Percentiles rank a stretch among this genome's conserved stretches.
Conservation (phyloP, 2,113 vertebrate species). For the Cyprichromis sp. region DNA sequence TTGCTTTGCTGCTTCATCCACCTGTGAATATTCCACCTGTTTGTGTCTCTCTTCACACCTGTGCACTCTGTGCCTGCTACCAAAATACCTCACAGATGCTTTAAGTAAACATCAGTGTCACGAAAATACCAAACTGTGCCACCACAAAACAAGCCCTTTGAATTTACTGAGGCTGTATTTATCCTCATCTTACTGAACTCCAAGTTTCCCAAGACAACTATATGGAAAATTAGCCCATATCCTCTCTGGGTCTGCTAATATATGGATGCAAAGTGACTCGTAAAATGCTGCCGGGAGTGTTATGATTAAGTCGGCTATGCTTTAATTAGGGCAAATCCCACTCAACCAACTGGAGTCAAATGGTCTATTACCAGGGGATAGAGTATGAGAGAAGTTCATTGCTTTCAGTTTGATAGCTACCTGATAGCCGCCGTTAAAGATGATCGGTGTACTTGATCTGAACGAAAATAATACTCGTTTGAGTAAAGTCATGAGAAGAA, state of each 20-base stretch:
- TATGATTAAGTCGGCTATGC: slow-evolving; percentile 24
- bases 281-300: slow-evolving; percentile 16
- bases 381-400: background rate
- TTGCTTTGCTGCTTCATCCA: background rate
- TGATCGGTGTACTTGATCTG: background rate
- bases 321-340: slow-evolving; percentile 47
- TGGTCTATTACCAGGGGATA: background rate
- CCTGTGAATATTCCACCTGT: background rate
- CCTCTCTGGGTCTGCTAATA: slow-evolving; percentile 2
- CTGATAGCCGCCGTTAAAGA: background rate
- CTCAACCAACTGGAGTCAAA: slow-evolving; percentile 27
- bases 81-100: background rate
- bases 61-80: background rate
- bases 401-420: background rate
- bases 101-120: background rate
- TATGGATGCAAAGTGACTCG: slow-evolving; percentile 27
- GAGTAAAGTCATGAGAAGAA: background rate
- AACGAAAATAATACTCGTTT: background rate
- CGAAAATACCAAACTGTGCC: background rate
- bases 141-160: background rate
- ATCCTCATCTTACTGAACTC: background rate
- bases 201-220: background rate
- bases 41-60: background rate
- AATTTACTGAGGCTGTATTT: background rate
- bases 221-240: slow-evolving; percentile 16